Evolutionary conservation across 1,140 invertebrate species (phyloP).

Genomic region (Propsilocerus akamusi): DNA sequence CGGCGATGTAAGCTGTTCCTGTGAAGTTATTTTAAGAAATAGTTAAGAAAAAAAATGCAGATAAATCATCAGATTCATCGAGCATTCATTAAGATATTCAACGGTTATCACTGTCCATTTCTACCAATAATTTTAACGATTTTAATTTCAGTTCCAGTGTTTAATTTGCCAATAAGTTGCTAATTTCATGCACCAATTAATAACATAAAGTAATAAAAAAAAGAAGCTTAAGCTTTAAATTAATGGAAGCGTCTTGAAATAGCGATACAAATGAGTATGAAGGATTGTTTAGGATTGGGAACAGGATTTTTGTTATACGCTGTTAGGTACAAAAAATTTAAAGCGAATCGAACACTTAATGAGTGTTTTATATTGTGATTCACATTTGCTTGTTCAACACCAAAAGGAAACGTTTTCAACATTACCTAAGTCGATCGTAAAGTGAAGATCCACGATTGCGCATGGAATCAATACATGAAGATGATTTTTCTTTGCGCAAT

Average conservation of each 20-base stretch:
- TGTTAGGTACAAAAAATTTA: not conserved
- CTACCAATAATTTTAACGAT: too few species aligned
- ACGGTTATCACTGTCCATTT: too few species aligned
- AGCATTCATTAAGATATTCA: too few species aligned
- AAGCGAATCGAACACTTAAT: not conserved
- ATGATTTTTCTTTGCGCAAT: not conserved
- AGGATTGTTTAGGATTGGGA: not conserved
- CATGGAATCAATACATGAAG: not conserved
- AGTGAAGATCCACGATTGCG: not conserved
- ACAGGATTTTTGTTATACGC: not conserved
- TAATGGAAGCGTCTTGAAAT: not conserved
- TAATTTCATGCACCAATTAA: too few species aligned
- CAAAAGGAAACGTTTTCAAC: not conserved
- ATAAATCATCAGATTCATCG: not conserved
- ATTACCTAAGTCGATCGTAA: not conserved
- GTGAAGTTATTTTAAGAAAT: not conserved
- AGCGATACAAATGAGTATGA: not conserved
- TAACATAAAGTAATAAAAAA: too few species aligned
- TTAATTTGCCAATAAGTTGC: not conserved
- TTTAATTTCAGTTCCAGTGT: not conserved
- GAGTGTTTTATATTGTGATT: too few species aligned
- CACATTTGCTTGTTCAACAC: too few species aligned
- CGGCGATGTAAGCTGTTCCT: conserved; percentile 22
- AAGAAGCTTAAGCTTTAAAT: too few species aligned
- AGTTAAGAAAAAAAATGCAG: not conserved